phyloP scores from a whole-genome alignment of 2,888 invertebrate genomes.

The Harpalus rubripes region DNA sequence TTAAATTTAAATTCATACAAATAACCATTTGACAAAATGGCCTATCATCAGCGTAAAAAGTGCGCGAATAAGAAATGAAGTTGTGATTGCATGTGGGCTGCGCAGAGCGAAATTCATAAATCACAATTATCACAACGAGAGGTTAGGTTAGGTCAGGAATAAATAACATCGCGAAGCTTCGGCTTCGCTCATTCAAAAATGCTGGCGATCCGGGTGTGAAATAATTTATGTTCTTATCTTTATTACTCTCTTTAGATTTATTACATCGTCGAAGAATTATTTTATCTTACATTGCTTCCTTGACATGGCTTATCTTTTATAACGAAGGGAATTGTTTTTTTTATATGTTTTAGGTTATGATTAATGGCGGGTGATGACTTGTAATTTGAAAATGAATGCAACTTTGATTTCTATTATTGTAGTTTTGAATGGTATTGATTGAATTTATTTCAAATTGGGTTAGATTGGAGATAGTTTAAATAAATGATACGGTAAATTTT shows the following conservation, averaged over 20 bases:
- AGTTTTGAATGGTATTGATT: constrained; percentile 41
- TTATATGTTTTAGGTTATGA: background rate
- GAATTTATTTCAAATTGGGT: constrained; percentile 32
- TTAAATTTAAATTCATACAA: constrained; percentile 4
- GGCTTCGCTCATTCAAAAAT: constrained; percentile 24
- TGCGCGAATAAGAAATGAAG: constrained; percentile 36
- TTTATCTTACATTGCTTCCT: constrained; percentile 41
- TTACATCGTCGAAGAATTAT: constrained; percentile 47
- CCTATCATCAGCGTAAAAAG: background rate
- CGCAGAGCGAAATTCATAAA: constrained; percentile 49
- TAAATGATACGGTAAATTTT: constrained; percentile 11
- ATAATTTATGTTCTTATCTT: constrained; percentile 64
- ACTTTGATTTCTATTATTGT: constrained; percentile 43
- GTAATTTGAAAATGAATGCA: constrained; percentile 16
- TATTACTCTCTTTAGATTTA: constrained; percentile 60
- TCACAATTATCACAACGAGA: constrained; percentile 60
- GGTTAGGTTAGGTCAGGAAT: constrained; percentile 63
- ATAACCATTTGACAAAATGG: constrained; percentile 1
- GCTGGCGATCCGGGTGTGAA: constrained; percentile 56
- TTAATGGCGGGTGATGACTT: constrained; percentile 43
- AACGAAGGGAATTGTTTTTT: constrained; percentile 35
- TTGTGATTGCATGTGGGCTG: constrained; percentile 49
- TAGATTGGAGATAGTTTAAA: background rate
- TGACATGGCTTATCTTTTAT: constrained; percentile 1
- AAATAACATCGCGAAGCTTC: constrained; percentile 48